These are phyloP conservation scores for Diuraphis noxia DNA, from an alignment of 1,140 invertebrate species.

Conservation along the genomic window DNA sequence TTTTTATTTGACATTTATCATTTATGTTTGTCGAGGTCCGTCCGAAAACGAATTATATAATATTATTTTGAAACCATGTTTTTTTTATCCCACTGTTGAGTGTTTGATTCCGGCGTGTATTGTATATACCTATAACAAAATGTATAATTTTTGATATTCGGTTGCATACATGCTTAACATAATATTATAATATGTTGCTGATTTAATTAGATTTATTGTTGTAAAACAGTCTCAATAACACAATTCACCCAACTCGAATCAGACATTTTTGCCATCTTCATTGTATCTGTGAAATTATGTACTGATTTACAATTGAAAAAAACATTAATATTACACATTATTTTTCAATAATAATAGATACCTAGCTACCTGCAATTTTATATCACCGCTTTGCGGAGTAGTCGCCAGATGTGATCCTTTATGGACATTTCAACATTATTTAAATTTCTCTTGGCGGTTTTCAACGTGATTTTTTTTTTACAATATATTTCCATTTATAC, in stretches of 20 bases:
- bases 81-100: background rate
- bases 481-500: slow-evolving; percentile 15
- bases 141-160: background rate
- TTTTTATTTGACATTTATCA: too few relatives aligned
- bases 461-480: background rate
- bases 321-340: background rate
- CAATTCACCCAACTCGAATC: background rate
- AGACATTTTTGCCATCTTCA: background rate
- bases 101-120: background rate
- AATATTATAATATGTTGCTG: background rate
- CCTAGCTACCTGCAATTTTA: background rate
- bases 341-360: background rate
- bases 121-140: background rate
- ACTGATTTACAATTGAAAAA: background rate
- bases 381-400: background rate
- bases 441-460: slow-evolving; percentile 13
- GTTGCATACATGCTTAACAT: background rate
- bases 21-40: background rate
- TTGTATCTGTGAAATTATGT: background rate
- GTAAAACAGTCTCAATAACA: background rate
- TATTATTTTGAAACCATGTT: background rate
- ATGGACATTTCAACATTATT: slow-evolving; percentile 23
- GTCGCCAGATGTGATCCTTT: background rate
- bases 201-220: background rate
- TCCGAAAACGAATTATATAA: background rate